These are phyloP conservation scores for Brachionus plicatilis DNA, from an alignment of 1,140 invertebrate genomes.

Conservation along the genomic window DNA sequence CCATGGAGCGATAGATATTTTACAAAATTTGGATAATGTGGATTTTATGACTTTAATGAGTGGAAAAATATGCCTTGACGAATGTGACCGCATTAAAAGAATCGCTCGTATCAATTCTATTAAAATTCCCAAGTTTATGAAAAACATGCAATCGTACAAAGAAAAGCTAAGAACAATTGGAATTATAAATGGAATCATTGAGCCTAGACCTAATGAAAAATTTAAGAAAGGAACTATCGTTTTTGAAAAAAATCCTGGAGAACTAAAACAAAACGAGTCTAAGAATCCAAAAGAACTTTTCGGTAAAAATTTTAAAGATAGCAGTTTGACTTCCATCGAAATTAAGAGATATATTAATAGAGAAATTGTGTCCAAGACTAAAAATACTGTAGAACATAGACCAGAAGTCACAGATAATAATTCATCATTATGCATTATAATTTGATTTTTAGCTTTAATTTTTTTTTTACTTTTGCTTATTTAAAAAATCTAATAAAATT, in stretches of 20 bases:
- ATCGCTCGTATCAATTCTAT: conserved; percentile 48
- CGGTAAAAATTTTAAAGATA: not conserved
- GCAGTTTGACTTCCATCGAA: not conserved
- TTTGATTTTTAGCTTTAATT: not conserved
- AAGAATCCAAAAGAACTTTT: not conserved
- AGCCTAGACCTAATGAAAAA: not conserved
- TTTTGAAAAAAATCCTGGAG: not conserved
- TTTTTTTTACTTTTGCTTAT: not conserved
- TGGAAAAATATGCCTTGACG: conserved; percentile 53
- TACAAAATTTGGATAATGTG: conserved; percentile 51
- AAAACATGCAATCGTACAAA: conserved; percentile 49
- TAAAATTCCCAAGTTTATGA: conserved; percentile 50
- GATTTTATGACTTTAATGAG: conserved; percentile 51
- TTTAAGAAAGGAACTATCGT: not conserved
- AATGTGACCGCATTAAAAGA: conserved; percentile 48
- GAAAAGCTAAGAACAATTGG: conserved; percentile 48
- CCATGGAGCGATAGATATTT: conserved; percentile 54
- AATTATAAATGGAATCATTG: conserved; percentile 46
- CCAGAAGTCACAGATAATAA: not conserved
- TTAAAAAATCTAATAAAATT: not conserved
- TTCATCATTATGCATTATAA: conserved; percentile 5
- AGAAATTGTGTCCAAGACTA: conserved; percentile 27
- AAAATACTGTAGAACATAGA: conserved; percentile 9
- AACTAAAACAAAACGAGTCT: not conserved
- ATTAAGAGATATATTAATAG: conserved; percentile 14